Evolutionary conservation across 2,797 vertebrate genomes (phyloP).

Genomic region (Nyctalus aviator): DNA sequence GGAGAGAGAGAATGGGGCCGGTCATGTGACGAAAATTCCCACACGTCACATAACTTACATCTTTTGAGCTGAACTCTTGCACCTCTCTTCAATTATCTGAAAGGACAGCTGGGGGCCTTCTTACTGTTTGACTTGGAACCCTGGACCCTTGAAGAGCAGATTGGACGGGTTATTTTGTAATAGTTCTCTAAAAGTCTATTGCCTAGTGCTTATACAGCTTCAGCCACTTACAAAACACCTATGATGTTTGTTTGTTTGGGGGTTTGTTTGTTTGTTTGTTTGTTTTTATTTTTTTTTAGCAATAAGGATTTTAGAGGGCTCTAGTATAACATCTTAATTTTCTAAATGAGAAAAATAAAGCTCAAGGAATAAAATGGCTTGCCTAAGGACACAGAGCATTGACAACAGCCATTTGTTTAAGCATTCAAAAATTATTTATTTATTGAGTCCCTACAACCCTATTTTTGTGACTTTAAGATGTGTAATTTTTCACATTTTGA

Average conservation of each 20-base stretch:
- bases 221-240: background rate
- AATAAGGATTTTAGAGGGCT: background rate
- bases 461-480: background rate
- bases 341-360: slow-evolving; percentile 21
- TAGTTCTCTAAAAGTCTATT: background rate
- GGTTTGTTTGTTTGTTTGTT: no score
- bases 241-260: background rate
- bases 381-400: background rate
- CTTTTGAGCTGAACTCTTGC: background rate
- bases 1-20: background rate
- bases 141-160: background rate
- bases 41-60: background rate
- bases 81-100: background rate
- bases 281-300: background rate
- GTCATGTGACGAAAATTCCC: background rate
- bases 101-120: background rate
- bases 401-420: slow-evolving; percentile 7
- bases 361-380: background rate
- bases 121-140: background rate
- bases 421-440: background rate
- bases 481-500: background rate
- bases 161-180: background rate
- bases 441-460: background rate
- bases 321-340: background rate
- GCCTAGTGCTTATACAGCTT: background rate